These are phyloP conservation scores for Caenorhabditis auriculariae DNA, from an alignment of 2,888 invertebrate genomes.

Conservation along the genomic window DNA sequence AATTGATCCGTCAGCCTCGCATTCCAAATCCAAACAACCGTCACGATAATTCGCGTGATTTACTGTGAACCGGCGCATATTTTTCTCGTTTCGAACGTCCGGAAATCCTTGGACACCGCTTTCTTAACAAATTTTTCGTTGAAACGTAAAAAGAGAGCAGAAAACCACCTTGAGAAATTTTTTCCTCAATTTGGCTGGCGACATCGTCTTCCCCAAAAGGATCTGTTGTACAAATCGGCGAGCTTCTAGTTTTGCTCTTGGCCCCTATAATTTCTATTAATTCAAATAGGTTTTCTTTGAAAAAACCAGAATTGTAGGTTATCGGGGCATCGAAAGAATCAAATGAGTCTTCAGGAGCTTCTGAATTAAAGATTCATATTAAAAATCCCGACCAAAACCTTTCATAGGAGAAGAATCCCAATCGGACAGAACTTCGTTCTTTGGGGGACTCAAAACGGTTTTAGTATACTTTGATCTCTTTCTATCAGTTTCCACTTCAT, in stretches of 20 bases:
- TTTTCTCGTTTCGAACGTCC: constrained; percentile 6
- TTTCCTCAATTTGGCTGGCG: no score
- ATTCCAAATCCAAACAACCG: constrained; percentile 17
- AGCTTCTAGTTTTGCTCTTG: background rate
- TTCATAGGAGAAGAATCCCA: constrained; percentile 3
- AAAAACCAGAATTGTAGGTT: background rate
- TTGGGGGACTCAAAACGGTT: background rate
- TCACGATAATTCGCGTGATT: constrained; percentile 9
- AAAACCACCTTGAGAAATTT: background rate
- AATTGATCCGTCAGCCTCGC: constrained; percentile 9
- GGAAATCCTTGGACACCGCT: constrained; percentile 28
- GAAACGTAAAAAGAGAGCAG: background rate
- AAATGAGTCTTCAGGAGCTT: constrained; percentile 5
- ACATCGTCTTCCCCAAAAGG: no score
- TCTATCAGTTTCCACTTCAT: no score
- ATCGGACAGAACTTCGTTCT: constrained; percentile 2
- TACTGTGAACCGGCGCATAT: constrained; percentile 13
- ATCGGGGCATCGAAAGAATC: constrained; percentile 24
- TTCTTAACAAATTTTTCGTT: background rate
- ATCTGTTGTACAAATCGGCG: no score
- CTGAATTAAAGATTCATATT: background rate
- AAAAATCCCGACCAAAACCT: background rate
- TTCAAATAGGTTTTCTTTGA: background rate
- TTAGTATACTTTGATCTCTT: no score
- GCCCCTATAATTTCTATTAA: background rate